A percentile compares a stretch with the other conserved stretches of the same genome.
Conservation (phyloP, 2,113 vertebrate genomes). For the Chloroceryle aenea region DNA sequence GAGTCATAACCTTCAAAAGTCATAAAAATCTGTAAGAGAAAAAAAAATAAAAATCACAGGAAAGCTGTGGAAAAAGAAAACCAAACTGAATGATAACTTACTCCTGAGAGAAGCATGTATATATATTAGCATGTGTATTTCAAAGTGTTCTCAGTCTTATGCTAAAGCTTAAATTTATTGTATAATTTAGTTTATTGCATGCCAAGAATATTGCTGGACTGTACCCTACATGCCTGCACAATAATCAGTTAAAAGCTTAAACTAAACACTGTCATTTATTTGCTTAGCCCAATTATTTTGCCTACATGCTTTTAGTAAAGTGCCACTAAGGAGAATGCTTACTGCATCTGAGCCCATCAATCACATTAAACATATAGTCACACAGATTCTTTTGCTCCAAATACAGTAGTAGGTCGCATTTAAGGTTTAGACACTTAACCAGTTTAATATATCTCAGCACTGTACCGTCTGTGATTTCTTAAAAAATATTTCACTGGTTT, state of each 20-base stretch:
- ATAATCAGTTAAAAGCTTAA: background rate
- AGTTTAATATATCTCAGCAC: background rate
- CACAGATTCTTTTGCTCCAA: background rate
- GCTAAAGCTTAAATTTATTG: background rate
- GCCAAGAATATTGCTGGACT: background rate
- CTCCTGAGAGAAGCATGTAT: background rate
- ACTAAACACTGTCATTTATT: background rate
- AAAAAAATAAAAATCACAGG: background rate
- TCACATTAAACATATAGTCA: constrained; percentile 12
- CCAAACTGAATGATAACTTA: background rate
- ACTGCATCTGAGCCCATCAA: background rate
- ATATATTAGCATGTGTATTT: background rate
- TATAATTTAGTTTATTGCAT: background rate
- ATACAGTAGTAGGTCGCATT: background rate
- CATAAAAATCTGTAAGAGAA: background rate
- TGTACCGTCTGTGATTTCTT: background rate
- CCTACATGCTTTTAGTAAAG: background rate
- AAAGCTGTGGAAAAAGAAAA: background rate
- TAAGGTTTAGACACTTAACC: constrained; percentile 6
- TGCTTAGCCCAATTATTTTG: background rate
- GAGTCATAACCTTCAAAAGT: background rate
- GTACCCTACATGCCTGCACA: background rate
- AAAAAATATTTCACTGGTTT: background rate
- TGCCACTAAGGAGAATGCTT: background rate
- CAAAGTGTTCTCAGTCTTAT: background rate